Base-by-base conservation (phyloP, 2,797 vertebrate genomes). In the Anniella stebbinsi region DNA sequence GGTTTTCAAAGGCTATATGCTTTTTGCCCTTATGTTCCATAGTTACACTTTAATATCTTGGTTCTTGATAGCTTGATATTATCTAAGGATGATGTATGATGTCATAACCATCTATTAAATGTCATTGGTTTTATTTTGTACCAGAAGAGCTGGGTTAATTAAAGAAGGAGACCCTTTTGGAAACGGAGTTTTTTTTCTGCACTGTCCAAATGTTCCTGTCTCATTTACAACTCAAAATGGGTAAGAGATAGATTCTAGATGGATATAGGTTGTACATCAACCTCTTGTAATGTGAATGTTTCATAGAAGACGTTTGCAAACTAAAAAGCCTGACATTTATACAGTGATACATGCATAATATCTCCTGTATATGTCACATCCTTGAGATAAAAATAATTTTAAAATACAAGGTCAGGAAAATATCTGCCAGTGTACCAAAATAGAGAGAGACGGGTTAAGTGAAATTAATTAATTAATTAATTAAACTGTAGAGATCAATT, bases 251-350 rank as follows among this genome's bases (percentile, higher is more conserved):
- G 88, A 95, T 95, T 94, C 80, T 88, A 92, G 33, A 8, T 33
- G 93, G 60, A 91, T 92, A 93, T 80, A 45, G 51, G 21, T 45
- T 94, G 91, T 94, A 96, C 95, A 96, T 96, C 92, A 95, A 70
- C 28, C 94, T 94, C 80, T 10, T 90, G 72, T 94, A 93, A 89
- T 80, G 36, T 90, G 93, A 96, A 95, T 92, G 93, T 94, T 96
- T 96, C 95, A 94, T 88, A 94, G 76, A 18, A 96, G 84, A 38
- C 90, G 94, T 96, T 96, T 96, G 30, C 92, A 96, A 95, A 95
- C 83, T 94, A 92, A 94, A 95, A 96, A 91, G 45, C n/a, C 72
- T 97, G 94, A 95, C 88, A 96, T 96, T 96, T 96, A 93, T 96
- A 92, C 67, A 94, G 93, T 91, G 96, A 93, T 89, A 85, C 80